Conservation (phyloP, 2,797 vertebrate genomes). For the Rhinoraja longicauda region DNA sequence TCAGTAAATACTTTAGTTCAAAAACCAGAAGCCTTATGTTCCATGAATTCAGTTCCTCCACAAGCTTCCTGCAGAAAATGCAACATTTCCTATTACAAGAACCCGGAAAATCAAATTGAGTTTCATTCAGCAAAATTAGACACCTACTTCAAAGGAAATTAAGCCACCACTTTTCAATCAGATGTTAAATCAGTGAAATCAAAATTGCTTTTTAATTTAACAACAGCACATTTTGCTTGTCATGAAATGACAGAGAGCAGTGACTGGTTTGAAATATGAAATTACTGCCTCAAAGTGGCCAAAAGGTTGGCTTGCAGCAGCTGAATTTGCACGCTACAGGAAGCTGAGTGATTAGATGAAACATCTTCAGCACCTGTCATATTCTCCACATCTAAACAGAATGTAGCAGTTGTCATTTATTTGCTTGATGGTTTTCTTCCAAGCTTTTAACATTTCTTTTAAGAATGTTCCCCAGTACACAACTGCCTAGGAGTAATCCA, state of each 20-base stretch:
- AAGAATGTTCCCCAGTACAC: background rate
- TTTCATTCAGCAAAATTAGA: slow-evolving; percentile 38
- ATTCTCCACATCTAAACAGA: background rate
- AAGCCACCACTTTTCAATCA: slow-evolving; percentile 44
- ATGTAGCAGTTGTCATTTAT: background rate
- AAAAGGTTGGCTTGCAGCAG: slow-evolving; percentile 45
- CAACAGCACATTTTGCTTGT: background rate
- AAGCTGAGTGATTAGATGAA: slow-evolving; percentile 41
- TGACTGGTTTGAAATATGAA: slow-evolving; percentile 37
- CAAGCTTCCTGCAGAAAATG: slow-evolving; percentile 14
- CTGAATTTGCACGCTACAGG: slow-evolving; percentile 44
- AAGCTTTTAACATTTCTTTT: background rate
- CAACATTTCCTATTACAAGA: slow-evolving; percentile 17
- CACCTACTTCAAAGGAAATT: slow-evolving; percentile 43
- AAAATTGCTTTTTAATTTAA: slow-evolving; percentile 17
- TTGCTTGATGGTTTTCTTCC: background rate
- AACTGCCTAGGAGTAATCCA: background rate
- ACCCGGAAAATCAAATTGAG: slow-evolving; percentile 35
- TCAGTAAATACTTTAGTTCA: slow-evolving; percentile 14
- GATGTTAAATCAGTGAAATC: slow-evolving; percentile 39
- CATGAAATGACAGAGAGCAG: background rate
- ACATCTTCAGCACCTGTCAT: background rate
- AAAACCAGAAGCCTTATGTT: background rate
- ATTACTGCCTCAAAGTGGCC: slow-evolving; percentile 42
- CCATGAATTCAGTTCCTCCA: background rate